Evolutionary conservation across 2,888 invertebrate species (phyloP).

Genomic region (Nomada fucata): DNA sequence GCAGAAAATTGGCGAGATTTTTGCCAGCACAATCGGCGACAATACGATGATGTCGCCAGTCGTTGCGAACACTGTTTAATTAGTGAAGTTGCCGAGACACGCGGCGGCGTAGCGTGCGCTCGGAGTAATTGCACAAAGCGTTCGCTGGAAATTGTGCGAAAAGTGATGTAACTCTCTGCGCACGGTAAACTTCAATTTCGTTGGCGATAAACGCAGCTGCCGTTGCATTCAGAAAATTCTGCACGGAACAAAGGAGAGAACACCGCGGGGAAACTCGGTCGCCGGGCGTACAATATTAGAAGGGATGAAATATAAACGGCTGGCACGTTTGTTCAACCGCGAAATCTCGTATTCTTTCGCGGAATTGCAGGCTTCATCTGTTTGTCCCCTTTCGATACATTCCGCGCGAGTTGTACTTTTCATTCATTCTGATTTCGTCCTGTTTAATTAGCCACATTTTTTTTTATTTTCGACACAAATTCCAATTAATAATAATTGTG

Average conservation of each 20-base stretch:
- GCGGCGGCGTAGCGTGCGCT: too few relatives aligned
- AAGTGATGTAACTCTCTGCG: slow-evolving; percentile 8
- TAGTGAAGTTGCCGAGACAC: slow-evolving; percentile 15
- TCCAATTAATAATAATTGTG: too few relatives aligned
- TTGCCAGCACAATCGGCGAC: background rate
- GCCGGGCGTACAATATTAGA: background rate
- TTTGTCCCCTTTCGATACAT: background rate
- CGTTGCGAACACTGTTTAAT: slow-evolving; percentile 13
- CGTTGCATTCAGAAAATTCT: slow-evolving; percentile 17
- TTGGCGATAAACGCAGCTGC: slow-evolving; percentile 24
- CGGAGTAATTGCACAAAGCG: slow-evolving; percentile 26
- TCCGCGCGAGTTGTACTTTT: too few relatives aligned
- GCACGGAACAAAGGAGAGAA: background rate
- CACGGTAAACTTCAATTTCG: slow-evolving; percentile 32
- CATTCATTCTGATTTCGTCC: too few relatives aligned
- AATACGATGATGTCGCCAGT: slow-evolving; percentile 7
- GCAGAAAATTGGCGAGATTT: slow-evolving; percentile 6
- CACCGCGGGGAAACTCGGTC: background rate
- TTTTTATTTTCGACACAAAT: too few relatives aligned
- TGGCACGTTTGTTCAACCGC: background rate
- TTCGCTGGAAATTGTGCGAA: slow-evolving; percentile 29
- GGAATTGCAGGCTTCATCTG: background rate
- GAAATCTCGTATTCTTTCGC: background rate
- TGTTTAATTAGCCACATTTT: too few relatives aligned
- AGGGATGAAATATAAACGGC: background rate